phyloP scores from a whole-genome alignment of 2,888 invertebrate species.

The Cyrtodaria siliqua region DNA sequence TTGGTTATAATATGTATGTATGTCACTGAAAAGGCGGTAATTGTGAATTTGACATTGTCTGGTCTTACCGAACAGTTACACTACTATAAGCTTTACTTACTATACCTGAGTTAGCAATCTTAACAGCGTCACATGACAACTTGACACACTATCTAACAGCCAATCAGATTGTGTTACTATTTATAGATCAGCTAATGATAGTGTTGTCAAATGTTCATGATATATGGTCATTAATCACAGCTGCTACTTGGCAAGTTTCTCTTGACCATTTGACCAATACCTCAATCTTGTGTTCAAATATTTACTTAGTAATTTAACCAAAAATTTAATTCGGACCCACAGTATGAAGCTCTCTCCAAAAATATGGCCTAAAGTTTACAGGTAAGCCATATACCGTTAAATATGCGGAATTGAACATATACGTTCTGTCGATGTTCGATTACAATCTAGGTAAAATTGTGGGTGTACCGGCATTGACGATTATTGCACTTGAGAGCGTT shows the following conservation, averaged over 20 bases:
- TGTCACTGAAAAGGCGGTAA: too few relatives aligned
- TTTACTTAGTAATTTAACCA: conserved; percentile 7
- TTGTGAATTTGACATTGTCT: too few relatives aligned
- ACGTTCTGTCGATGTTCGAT: too few relatives aligned
- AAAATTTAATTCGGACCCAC: too few relatives aligned
- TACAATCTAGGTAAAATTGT: too few relatives aligned
- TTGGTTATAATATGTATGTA: too few relatives aligned
- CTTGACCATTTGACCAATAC: neutral
- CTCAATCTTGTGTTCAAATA: conserved; percentile 5
- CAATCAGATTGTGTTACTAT: conserved; percentile 57
- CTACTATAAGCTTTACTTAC: conserved; percentile 2
- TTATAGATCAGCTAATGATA: conserved; percentile 31
- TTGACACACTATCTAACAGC: conserved; percentile 45
- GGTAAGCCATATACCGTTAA: too few relatives aligned
- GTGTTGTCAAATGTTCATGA: conserved; percentile 11
- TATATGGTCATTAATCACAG: neutral
- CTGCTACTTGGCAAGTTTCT: too few relatives aligned
- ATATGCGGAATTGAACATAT: too few relatives aligned
- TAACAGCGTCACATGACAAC: conserved; percentile 47
- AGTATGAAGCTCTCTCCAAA: neutral
- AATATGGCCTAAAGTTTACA: conserved; percentile 7
- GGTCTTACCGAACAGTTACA: too few relatives aligned
- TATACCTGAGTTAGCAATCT: conserved; percentile 14
- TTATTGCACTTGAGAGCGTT: too few relatives aligned
- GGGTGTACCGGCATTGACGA: too few relatives aligned